Conservation (phyloP, 1,140 invertebrate genomes). For the Epicauta chinensis region DNA sequence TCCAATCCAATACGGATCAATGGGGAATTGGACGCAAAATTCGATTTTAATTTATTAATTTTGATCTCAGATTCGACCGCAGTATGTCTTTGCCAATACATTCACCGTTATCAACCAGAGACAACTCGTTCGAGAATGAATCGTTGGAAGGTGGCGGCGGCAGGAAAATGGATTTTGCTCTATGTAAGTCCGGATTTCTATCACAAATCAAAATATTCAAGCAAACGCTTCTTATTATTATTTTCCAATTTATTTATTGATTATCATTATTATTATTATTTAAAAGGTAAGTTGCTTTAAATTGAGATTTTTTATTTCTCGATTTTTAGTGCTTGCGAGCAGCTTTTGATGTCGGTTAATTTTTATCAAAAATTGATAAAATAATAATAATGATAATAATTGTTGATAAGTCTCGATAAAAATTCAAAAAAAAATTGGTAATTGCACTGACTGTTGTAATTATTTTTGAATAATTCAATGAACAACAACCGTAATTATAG, state of each 20-base stretch:
- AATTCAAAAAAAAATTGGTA: neutral
- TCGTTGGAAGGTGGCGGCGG: slow-evolving; percentile 31
- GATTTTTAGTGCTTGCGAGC: slow-evolving; percentile 1
- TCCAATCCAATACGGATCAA: neutral
- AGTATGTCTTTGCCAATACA: slow-evolving; percentile 60
- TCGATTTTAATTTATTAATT: neutral
- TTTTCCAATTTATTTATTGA: too few species aligned
- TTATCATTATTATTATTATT: too few species aligned
- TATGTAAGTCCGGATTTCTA: slow-evolving; percentile 53
- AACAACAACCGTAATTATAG: slow-evolving; percentile 39
- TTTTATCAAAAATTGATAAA: too few species aligned
- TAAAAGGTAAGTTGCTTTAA: too few species aligned
- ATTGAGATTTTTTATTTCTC: too few species aligned
- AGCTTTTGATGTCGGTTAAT: slow-evolving; percentile 4
- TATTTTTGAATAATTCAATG: slow-evolving; percentile 25
- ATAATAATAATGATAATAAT: too few species aligned
- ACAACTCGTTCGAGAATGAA: slow-evolving; percentile 47
- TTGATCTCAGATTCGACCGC: slow-evolving; percentile 52
- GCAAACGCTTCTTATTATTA: slow-evolving; percentile 8
- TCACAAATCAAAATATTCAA: too few species aligned
- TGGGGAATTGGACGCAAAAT: too few species aligned
- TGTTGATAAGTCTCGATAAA: too few species aligned
- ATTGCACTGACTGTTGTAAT: slow-evolving; percentile 15
- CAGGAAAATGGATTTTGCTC: slow-evolving; percentile 59
- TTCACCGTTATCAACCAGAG: slow-evolving; percentile 41